phyloP scores from a whole-genome alignment of 2,888 invertebrate species.

The Lasioglossum figueresi region DNA sequence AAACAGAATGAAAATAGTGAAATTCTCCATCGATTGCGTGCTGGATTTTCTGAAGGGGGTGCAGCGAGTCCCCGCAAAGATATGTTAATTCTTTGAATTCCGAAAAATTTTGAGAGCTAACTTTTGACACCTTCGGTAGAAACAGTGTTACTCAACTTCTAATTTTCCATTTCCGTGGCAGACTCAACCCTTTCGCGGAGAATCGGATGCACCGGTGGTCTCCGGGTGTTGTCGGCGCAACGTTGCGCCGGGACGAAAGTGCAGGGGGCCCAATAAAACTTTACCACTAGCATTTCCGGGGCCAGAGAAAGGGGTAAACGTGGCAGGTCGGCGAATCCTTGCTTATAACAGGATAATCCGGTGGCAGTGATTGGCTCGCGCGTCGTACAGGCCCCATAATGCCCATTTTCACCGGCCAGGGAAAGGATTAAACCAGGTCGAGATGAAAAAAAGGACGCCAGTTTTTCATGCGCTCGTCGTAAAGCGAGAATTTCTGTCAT shows the following conservation, averaged over 20 bases:
- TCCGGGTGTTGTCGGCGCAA: constrained; percentile 25
- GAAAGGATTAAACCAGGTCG: constrained; percentile 35
- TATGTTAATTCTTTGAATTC: no score
- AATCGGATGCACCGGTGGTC: neutral
- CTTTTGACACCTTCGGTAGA: neutral
- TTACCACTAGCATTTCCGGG: constrained; percentile 23
- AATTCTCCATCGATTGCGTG: no score
- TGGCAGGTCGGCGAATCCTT: constrained; percentile 23
- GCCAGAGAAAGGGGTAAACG: constrained; percentile 30
- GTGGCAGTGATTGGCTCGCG: constrained; percentile 31
- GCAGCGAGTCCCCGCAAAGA: no score
- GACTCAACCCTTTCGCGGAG: constrained; percentile 7
- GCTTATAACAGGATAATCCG: constrained; percentile 61
- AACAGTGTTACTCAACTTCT: no score
- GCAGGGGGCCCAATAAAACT: constrained; percentile 48
- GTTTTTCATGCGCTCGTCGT: constrained; percentile 25
- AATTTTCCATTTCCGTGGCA: no score
- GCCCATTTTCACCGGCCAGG: constrained; percentile 45
- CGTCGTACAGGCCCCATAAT: constrained; percentile 32
- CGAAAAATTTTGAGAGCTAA: neutral
- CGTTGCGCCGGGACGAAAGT: constrained; percentile 37
- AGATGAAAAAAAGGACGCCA: constrained; percentile 19
- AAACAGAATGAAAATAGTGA: neutral
- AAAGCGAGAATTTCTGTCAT: constrained; percentile 61
- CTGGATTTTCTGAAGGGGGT: no score